Evolutionary conservation across 2,113 vertebrate genomes (phyloP).

Genomic region (Scartelaos histophorus): DNA sequence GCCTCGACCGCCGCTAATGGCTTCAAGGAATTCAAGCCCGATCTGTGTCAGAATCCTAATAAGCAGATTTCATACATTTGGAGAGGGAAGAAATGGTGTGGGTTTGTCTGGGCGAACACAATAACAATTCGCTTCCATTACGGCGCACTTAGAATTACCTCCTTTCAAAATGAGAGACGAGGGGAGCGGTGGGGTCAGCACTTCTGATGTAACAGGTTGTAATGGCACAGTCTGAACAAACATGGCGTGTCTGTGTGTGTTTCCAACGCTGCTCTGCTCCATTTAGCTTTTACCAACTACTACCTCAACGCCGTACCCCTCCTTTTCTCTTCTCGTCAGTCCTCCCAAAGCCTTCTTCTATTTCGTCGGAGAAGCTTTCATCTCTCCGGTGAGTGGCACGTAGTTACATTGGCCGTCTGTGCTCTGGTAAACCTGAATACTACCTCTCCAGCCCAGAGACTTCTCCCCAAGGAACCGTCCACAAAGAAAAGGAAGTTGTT

Average conservation of each 20-base stretch:
- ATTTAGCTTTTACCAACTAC: conserved; percentile 13
- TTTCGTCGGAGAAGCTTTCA: conserved; percentile 44
- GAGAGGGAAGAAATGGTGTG: conserved; percentile 38
- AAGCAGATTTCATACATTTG: conserved; percentile 63
- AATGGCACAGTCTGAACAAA: conserved; percentile 41
- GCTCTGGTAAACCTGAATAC: conserved; percentile 34
- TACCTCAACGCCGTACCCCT: conserved; percentile 10
- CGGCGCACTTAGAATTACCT: conserved; percentile 52
- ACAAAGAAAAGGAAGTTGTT: conserved; percentile 48
- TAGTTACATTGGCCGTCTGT: conserved; percentile 33
- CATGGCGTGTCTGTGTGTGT: conserved; percentile 25
- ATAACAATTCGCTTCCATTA: conserved; percentile 53
- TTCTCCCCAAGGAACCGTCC: conserved; percentile 33
- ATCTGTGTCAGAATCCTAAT: conserved; percentile 67
- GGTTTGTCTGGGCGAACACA: conserved; percentile 46
- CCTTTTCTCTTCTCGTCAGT: conserved; percentile 8
- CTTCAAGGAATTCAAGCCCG: conserved; percentile 61
- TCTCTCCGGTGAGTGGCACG: conserved; percentile 31
- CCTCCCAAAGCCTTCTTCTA: conserved; percentile 24
- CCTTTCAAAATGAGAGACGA: conserved; percentile 49
- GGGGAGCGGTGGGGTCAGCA: conserved; percentile 38
- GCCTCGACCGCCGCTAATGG: conserved; percentile 67
- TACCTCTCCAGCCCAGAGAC: conserved; percentile 23
- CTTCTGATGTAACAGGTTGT: conserved; percentile 56
- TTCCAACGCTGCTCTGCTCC: conserved; percentile 20